Conservation (phyloP, 2,797 vertebrate species). For the Glyptemys insculpta region DNA sequence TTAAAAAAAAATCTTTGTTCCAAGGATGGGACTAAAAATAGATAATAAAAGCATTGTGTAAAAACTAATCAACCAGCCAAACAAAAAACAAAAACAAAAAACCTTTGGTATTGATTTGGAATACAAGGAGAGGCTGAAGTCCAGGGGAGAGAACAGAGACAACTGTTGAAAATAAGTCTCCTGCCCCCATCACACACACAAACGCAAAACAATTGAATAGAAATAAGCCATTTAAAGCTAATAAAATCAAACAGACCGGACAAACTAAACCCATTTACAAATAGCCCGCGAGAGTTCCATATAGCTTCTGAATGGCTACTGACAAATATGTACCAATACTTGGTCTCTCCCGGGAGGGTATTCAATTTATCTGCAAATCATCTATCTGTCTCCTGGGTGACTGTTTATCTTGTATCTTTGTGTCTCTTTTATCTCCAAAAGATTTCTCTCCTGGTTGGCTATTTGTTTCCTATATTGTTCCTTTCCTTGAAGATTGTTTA, state of each 20-base stretch:
- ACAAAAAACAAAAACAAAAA: background rate
- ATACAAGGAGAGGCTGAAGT: background rate
- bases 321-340: conserved; percentile 47
- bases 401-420: conserved; percentile 73
- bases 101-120: background rate
- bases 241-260: conserved; percentile 46
- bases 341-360: conserved; percentile 62
- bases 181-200: conserved; percentile 22
- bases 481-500: conserved; percentile 69
- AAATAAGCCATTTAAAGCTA: conserved; percentile 58
- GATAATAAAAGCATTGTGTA: background rate
- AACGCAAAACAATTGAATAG: conserved; percentile 60
- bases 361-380: conserved; percentile 78
- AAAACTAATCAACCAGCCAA: background rate
- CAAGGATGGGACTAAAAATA: background rate
- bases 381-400: conserved; percentile 49
- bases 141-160: background rate
- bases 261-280: conserved; percentile 54
- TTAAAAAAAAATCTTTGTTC: background rate
- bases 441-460: conserved; percentile 62
- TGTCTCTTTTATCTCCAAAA: conserved; percentile 55
- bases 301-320: conserved; percentile 56
- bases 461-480: conserved; percentile 55
- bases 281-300: conserved; percentile 42
- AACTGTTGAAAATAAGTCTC: conserved; percentile 20